Evolutionary conservation across 2,888 invertebrate species (phyloP).

Genomic region (Drosophila fulvimacula): DNA sequence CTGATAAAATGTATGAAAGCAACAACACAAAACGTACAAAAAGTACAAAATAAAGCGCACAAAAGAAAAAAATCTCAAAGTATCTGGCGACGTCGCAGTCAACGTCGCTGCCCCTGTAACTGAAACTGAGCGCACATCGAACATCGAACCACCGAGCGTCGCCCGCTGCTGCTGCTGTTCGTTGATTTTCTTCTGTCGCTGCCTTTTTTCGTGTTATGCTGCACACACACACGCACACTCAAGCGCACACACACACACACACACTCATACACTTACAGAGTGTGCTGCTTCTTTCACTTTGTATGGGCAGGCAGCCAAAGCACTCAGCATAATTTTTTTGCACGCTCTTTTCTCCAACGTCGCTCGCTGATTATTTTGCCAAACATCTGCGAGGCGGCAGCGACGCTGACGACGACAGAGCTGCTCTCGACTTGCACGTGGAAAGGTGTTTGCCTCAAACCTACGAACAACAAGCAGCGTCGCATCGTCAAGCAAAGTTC

Average conservation of each 20-base stretch:
- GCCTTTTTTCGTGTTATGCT: conserved; percentile 64
- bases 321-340: conserved; percentile 81
- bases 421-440: conserved; percentile 66
- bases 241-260: conserved; percentile 38
- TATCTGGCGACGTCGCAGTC: conserved; percentile 67
- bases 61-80: conserved; percentile 71
- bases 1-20: conserved; percentile 79
- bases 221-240: conserved; percentile 31
- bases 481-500: conserved; percentile 78
- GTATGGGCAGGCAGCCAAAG: conserved; percentile 81
- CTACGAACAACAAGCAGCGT: conserved; percentile 50
- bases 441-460: conserved; percentile 78
- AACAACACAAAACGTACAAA: conserved; percentile 41
- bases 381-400: conserved; percentile 63
- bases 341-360: conserved; percentile 79
- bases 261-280: conserved; percentile 19
- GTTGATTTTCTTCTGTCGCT: conserved; percentile 69
- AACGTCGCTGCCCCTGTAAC: conserved; percentile 57
- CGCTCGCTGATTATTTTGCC: conserved; percentile 78
- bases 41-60: conserved; percentile 40
- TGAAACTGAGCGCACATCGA: conserved; percentile 59
- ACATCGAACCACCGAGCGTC: conserved; percentile 51
- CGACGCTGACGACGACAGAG: conserved; percentile 25
- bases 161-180: conserved; percentile 38
- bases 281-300: conserved; percentile 77